phyloP scores from a whole-genome alignment of 2,113 vertebrate genomes.

The Scomber colias region DNA sequence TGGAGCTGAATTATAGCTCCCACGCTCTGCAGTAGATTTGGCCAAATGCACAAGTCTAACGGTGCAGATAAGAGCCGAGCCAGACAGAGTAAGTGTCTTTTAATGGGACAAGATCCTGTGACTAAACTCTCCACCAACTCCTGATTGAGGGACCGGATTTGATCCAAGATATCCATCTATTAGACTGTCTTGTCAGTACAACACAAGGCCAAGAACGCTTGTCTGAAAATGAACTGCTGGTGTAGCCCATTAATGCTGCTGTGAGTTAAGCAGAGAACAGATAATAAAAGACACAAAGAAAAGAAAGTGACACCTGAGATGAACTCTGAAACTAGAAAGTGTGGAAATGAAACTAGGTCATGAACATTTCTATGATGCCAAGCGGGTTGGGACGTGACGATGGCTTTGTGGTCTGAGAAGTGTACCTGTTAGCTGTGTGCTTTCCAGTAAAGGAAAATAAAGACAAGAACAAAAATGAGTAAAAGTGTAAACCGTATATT shows the following conservation, averaged over 20 bases:
- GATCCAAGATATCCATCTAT: constrained; percentile 42
- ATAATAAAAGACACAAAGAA: neutral
- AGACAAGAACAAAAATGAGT: neutral
- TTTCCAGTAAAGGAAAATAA: neutral
- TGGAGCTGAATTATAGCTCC: constrained; percentile 36
- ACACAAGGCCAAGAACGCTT: constrained; percentile 44
- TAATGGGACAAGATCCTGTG: constrained; percentile 38
- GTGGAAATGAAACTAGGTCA: constrained; percentile 1
- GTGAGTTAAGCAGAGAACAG: constrained; percentile 16
- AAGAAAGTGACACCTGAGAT: constrained; percentile 3
- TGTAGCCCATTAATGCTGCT: constrained; percentile 18
- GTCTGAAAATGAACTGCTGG: constrained; percentile 22
- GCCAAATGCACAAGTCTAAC: constrained; percentile 41
- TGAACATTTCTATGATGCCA: constrained; percentile 3
- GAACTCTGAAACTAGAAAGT: constrained; percentile 12
- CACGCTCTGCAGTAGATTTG: constrained; percentile 36
- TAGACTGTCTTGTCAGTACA: constrained; percentile 44
- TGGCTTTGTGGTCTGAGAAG: neutral
- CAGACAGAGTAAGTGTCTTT: constrained; percentile 47
- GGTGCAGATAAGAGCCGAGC: constrained; percentile 45
- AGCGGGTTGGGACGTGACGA: neutral
- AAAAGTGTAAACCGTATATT: neutral
- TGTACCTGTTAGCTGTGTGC: neutral
- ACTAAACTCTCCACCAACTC: constrained; percentile 40
- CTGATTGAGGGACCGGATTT: constrained; percentile 46